Evolutionary conservation across 2,888 invertebrate genomes (phyloP).

Genomic region (Thymelicus sylvestris): DNA sequence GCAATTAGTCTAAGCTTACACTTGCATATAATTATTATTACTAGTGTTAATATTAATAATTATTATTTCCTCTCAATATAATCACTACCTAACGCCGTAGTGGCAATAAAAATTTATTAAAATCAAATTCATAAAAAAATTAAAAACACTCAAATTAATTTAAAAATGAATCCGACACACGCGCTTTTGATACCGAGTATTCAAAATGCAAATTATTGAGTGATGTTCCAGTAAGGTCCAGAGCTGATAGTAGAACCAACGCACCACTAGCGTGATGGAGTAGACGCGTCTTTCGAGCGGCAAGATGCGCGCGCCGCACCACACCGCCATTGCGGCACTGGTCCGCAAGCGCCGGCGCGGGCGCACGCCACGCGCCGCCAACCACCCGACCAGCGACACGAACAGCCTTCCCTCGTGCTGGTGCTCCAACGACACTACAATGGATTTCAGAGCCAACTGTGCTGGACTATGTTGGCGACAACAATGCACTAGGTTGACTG

Average conservation of each 20-base stretch:
- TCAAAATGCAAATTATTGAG: background rate
- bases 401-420: conserved; percentile 15
- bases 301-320: conserved; percentile 81
- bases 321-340: conserved; percentile 81
- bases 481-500: too few relatives aligned
- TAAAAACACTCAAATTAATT: too few relatives aligned
- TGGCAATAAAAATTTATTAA: too few relatives aligned
- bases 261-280: conserved; percentile 78
- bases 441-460: too few relatives aligned
- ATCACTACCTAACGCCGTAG: too few relatives aligned
- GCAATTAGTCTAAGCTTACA: too few relatives aligned
- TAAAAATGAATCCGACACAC: background rate
- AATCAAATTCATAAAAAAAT: too few relatives aligned
- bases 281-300: conserved; percentile 79
- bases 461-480: too few relatives aligned
- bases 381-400: conserved; percentile 33
- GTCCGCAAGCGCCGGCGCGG: conserved; percentile 45
- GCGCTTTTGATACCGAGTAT: background rate
- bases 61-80: too few relatives aligned
- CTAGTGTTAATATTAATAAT: too few relatives aligned
- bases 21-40: too few relatives aligned
- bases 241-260: conserved; percentile 47
- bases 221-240: conserved; percentile 20
- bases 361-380: conserved; percentile 56
- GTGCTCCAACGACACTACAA: background rate